phyloP scores from a whole-genome alignment of 2,797 vertebrate genomes.

The Esox lucius region DNA sequence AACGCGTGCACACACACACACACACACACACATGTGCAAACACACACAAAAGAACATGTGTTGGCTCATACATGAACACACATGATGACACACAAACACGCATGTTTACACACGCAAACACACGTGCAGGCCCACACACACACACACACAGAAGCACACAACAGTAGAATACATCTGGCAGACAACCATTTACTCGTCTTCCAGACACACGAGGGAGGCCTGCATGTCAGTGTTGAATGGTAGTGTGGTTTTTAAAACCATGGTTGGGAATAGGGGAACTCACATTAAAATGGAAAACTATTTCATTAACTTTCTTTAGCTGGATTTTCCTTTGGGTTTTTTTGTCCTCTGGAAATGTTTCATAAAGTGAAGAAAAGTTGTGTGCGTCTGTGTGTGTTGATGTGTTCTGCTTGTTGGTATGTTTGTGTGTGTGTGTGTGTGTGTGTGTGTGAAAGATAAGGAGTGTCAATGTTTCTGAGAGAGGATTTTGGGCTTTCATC shows the following conservation, averaged over 20 bases:
- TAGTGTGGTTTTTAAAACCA: not conserved
- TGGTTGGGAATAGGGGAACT: not conserved
- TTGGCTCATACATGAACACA: not conserved
- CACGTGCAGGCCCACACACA: not conserved
- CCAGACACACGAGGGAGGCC: not conserved
- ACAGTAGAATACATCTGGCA: not conserved
- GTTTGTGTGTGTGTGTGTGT: constrained; percentile 5
- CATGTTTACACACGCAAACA: not conserved
- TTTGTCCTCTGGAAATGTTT: not conserved
- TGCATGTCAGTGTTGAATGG: not conserved
- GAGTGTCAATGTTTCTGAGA: constrained; percentile 1
- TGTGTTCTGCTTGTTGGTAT: not conserved
- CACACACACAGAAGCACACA: not conserved
- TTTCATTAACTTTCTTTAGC: not conserved
- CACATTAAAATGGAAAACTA: not conserved
- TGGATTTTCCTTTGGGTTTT: not conserved
- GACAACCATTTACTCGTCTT: not conserved
- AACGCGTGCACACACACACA: not conserved
- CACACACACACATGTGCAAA: not conserved
- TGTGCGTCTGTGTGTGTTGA: not conserved
- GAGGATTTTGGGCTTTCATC: constrained; percentile 3
- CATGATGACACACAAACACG: not conserved
- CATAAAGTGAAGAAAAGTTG: not conserved
- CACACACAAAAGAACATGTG: not conserved
- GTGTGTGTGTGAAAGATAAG: not conserved